A percentile compares a stretch with the other conserved stretches of the same genome.
These are phyloP conservation scores for Boloria euphrosyne DNA, from an alignment of 2,888 invertebrate species.

Conservation along the genomic window DNA sequence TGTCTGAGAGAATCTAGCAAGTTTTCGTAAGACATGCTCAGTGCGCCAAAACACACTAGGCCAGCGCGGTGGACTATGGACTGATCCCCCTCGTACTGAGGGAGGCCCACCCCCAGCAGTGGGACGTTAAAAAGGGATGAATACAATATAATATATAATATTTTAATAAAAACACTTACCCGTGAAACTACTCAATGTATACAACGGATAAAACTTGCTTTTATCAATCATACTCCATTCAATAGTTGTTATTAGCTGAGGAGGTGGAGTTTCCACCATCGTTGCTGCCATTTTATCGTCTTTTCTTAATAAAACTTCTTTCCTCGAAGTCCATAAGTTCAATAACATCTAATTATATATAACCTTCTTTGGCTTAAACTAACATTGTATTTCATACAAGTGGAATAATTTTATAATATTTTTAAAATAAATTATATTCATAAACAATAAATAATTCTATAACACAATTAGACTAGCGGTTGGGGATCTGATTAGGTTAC, in stretches of 20 bases:
- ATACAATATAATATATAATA: too few relatives aligned
- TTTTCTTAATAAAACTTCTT: constrained; percentile 36
- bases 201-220: constrained; percentile 94
- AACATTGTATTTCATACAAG: constrained; percentile 46
- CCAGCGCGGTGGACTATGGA: too few relatives aligned
- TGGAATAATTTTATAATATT: constrained; percentile 46
- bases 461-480: constrained; percentile 41
- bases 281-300: constrained; percentile 60
- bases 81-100: too few relatives aligned
- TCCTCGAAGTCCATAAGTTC: constrained; percentile 51
- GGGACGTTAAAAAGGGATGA: too few relatives aligned
- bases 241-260: constrained; percentile 89
- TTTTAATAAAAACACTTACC: constrained; percentile 68
- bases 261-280: constrained; percentile 82
- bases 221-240: constrained; percentile 99
- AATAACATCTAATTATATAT: constrained; percentile 53
- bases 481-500: constrained; percentile 46
- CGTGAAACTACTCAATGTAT: constrained; percentile 93
- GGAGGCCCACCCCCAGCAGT: too few relatives aligned
- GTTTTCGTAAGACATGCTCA: too few relatives aligned
- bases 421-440: constrained; percentile 14
- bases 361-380: constrained; percentile 38
- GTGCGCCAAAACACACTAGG: too few relatives aligned
- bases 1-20: too few relatives aligned
- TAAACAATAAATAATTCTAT: constrained; percentile 25